Base-by-base conservation (phyloP, 2,888 invertebrate genomes). In the Chironomus riparius region DNA sequence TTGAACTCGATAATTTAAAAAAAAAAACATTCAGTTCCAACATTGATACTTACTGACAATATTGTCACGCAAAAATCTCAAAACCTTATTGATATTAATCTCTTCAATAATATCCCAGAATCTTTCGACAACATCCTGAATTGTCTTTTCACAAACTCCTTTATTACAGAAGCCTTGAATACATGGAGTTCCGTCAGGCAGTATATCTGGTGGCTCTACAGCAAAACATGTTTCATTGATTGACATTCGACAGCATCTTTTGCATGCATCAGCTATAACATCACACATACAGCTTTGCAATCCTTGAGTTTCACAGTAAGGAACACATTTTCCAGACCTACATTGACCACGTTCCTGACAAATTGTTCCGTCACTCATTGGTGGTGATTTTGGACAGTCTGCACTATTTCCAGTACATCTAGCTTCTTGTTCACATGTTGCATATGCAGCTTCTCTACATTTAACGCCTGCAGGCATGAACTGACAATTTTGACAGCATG, bases 41-140 rank as follows among this genome's bases (percentile, higher is more conserved):
- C n/a, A n/a, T n/a, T 24, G 68, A 10, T 77, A 82, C 84, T 82
- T 93, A 77, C 97, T 95, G 47, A 98, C 97, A 78, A 97, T 94
- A 82, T 97, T 97, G 85, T 96, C 95, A 77, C 93, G 90, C 73
- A 97, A 86, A 82, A 96, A 95, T 73, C 93, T 87, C 79, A 95
- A 87, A 79, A 95, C 94, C 82, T 94, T 94, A 83, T 95, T 96
- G 77, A 96, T 95, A 83, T 95, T 95, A 77, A 97, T 95, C 81
- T 97, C 95, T 84, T 97, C 97, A 78, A 98, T 97, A 72, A 98
- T 96, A 82, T 96, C 95, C 96, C 97, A 98, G 84, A 98, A 95
- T 47, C 97, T 88, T 83, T 97, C 95, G 10, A 97, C 95, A 24
- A 97, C 94, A 82, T 97, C 97, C 82, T 95, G 95, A 77, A 95